Evolutionary conservation across 2,888 invertebrate species (phyloP).

Genomic region (Drosophila meridiana): DNA sequence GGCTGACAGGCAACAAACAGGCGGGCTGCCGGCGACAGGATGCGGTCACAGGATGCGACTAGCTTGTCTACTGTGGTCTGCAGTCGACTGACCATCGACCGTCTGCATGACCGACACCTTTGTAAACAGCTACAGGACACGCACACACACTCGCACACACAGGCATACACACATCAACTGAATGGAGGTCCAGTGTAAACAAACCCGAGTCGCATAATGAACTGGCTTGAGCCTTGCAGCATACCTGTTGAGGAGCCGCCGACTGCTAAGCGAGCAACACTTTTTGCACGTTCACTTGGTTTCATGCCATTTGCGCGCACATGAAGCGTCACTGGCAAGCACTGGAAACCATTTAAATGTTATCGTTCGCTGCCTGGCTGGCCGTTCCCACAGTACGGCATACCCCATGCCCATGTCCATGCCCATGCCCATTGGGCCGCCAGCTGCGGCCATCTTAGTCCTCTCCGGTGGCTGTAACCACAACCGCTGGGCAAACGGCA

Average conservation of each 20-base stretch:
- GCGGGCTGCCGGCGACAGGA: slow-evolving; percentile 69
- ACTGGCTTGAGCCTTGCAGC: slow-evolving; percentile 33
- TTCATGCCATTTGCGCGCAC: slow-evolving; percentile 54
- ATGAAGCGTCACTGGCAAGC: slow-evolving; percentile 38
- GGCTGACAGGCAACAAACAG: slow-evolving; percentile 36
- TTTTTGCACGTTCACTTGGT: slow-evolving; percentile 57
- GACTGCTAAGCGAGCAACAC: slow-evolving; percentile 54
- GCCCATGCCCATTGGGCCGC: too few relatives aligned
- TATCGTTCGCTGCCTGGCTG: slow-evolving; percentile 28
- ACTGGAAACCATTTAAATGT: slow-evolving; percentile 58
- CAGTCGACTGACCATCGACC: slow-evolving; percentile 47
- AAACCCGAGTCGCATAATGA: slow-evolving; percentile 59
- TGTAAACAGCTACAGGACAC: slow-evolving; percentile 61
- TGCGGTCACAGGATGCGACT: slow-evolving; percentile 74
- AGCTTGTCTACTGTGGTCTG: slow-evolving; percentile 57
- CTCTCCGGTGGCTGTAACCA: slow-evolving; percentile 40
- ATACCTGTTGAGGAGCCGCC: slow-evolving; percentile 63
- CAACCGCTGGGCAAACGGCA: slow-evolving; percentile 49
- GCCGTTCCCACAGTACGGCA: not conserved
- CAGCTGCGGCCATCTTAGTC: not conserved
- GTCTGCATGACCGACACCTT: slow-evolving; percentile 70
- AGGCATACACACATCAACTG: slow-evolving; percentile 14
- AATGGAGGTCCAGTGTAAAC: slow-evolving; percentile 51
- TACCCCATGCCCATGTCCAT: not conserved
- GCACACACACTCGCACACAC: slow-evolving; percentile 9